Conservation (phyloP, 2,113 vertebrate species). For the Sebastes fasciatus region DNA sequence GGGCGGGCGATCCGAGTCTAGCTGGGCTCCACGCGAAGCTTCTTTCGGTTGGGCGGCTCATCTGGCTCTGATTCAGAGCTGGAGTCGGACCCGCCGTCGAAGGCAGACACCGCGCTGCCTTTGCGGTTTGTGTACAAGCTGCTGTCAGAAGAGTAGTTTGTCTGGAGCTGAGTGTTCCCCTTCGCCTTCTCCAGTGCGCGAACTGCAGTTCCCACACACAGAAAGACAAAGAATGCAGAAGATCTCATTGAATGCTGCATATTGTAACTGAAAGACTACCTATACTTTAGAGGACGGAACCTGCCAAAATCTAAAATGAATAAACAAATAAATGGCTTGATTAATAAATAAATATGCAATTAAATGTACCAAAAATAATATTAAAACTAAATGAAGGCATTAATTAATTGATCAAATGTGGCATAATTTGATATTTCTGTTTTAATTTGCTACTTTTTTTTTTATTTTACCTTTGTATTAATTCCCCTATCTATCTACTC, state of each 20-base stretch:
- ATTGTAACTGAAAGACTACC: not conserved
- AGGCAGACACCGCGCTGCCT: conserved; percentile 95
- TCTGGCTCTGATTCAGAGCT: conserved; percentile 94
- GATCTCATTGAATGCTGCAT: not conserved
- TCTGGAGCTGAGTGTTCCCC: conserved; percentile 92
- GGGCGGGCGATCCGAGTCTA: conserved; percentile 70
- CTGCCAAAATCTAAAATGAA: too few species aligned
- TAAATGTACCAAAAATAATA: too few species aligned
- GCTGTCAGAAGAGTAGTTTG: conserved; percentile 92
- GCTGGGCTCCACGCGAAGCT: conserved; percentile 92
- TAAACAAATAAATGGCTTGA: too few species aligned
- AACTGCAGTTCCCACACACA: conserved; percentile 80
- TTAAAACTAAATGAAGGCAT: too few species aligned
- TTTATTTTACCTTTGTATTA: too few species aligned
- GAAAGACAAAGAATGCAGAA: not conserved
- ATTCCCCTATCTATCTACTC: too few species aligned
- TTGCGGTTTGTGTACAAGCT: conserved; percentile 98
- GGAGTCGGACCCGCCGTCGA: conserved; percentile 95
- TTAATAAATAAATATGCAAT: too few species aligned
- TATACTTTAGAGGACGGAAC: too few species aligned
- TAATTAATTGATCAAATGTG: too few species aligned
- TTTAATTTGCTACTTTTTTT: too few species aligned
- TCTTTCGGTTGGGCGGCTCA: conserved; percentile 94
- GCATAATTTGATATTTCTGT: too few species aligned
- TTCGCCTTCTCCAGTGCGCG: conserved; percentile 96